phyloP scores from a whole-genome alignment of 2,888 invertebrate species.

The Zelleria hepariella region DNA sequence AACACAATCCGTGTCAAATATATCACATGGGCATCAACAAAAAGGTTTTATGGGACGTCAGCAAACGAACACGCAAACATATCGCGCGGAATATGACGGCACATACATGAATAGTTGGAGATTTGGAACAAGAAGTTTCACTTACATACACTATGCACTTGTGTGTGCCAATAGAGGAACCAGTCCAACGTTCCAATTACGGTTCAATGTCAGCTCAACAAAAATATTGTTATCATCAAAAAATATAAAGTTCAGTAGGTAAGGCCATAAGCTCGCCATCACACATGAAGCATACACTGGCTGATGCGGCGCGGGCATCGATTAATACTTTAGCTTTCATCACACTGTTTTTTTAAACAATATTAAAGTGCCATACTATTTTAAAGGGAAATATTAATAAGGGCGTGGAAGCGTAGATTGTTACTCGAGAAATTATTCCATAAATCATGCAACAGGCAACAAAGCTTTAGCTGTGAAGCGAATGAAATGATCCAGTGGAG shows the following conservation, averaged over 20 bases:
- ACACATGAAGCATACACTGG: conserved; percentile 58
- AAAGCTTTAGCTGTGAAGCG: conserved; percentile 37
- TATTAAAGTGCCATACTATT: conserved; percentile 70
- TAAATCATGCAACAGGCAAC: conserved; percentile 45
- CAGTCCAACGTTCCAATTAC: conserved; percentile 58
- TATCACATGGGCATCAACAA: conserved; percentile 48
- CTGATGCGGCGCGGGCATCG: conserved; percentile 51
- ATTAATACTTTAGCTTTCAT: conserved; percentile 40
- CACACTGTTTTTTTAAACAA: conserved; percentile 35
- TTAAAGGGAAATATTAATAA: conserved; percentile 51
- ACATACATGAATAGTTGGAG: conserved; percentile 68
- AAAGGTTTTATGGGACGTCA: conserved; percentile 52
- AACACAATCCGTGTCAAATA: conserved; percentile 45
- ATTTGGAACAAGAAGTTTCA: conserved; percentile 74
- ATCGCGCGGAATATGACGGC: conserved; percentile 59
- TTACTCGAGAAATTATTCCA: conserved; percentile 29
- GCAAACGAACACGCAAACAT: conserved; percentile 66
- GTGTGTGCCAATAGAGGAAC: conserved; percentile 69
- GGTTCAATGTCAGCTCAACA: conserved; percentile 48
- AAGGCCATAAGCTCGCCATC: conserved; percentile 61
- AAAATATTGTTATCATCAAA: conserved; percentile 39
- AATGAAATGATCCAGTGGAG: conserved; percentile 14
- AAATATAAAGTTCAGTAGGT: conserved; percentile 65
- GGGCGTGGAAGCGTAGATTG: conserved; percentile 45
- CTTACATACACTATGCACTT: conserved; percentile 70